Evolutionary conservation across 2,797 vertebrate species (phyloP).

Genomic region (Phalanger gymnotis): DNA sequence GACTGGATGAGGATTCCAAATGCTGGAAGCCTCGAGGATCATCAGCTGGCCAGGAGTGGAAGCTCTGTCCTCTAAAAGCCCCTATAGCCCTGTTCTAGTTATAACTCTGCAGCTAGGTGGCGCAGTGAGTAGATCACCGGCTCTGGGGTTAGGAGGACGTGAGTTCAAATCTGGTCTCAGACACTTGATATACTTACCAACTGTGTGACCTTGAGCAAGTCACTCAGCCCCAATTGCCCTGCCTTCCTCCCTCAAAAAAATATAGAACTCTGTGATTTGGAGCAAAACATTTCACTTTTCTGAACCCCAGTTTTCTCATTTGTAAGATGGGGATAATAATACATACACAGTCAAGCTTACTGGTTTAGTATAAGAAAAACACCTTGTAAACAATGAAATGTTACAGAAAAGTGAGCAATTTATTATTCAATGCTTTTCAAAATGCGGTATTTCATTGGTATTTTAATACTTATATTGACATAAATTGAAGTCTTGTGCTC

Average conservation of each 20-base stretch:
- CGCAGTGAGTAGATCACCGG: too few relatives aligned
- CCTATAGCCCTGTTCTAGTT: background rate
- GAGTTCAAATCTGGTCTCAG: too few relatives aligned
- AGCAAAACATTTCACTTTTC: background rate
- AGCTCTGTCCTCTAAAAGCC: background rate
- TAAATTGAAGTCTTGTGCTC: background rate
- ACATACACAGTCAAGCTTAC: background rate
- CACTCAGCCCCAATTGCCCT: too few relatives aligned
- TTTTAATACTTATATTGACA: background rate
- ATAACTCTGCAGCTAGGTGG: too few relatives aligned
- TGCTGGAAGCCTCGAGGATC: background rate
- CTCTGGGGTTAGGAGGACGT: too few relatives aligned
- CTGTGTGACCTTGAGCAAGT: too few relatives aligned
- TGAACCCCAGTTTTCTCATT: background rate
- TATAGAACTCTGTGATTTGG: background rate
- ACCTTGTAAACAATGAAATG: background rate
- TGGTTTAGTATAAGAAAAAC: background rate
- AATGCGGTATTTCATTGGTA: background rate
- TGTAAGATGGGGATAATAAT: background rate
- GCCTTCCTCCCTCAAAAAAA: too few relatives aligned
- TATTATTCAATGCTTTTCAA: background rate
- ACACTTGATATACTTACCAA: too few relatives aligned
- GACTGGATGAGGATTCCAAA: background rate
- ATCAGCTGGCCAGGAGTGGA: background rate
- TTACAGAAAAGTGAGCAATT: background rate